Evolutionary conservation across 2,797 vertebrate genomes (phyloP), one percentile per base, ranked within the genome.

Genomic region (Setipinna tenuifilis): DNA sequence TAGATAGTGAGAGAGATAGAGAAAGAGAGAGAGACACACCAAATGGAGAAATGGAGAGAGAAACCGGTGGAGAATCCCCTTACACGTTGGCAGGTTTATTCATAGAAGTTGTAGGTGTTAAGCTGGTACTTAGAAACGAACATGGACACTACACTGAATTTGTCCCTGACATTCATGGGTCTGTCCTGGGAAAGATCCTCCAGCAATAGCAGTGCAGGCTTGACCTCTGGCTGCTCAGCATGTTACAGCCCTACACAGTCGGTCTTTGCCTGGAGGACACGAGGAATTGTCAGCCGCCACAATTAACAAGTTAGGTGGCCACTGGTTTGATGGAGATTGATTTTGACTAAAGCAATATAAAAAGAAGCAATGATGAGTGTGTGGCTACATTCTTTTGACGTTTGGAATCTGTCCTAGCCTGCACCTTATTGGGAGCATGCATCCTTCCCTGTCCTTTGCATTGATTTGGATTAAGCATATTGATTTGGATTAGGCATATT

Each of bases 1-100:
- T 54, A 54, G 50, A 9, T 14, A 54, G 50, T 54, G 50, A 54
- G 2, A 54, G 50, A 9, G n/a, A n/a, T n/a, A n/a, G n/a, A n/a
- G 10, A 10, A 10, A 3, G 9, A 41, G 68, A 35, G 71, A 78
- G 35, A 78, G 5, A 44, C 6, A 19, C 21, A 21, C 28, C 31
- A 78, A 44, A 78, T 75, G 28, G 6, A 11, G 14, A 75, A 75
- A 2, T 75, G 16, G 5, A 78, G 71, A 78, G 71, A 78, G 41
- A 44, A 44, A n/a, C 1, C 12, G 61, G 1, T 17, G 0, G 31
- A 78, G 31, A 44, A 78, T 44, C 71, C 71, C 31, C 71, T 9
- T 78, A 78, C 41, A 78, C 25, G 12, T 19, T 17, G 78, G 23
- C 59, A 65, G 65, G 2, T 68, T 46, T 83, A 46, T 85, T 84